These are phyloP conservation scores for Periophthalmus modestus DNA, from an alignment of 2,113 vertebrate genomes.

Conservation along the genomic window DNA sequence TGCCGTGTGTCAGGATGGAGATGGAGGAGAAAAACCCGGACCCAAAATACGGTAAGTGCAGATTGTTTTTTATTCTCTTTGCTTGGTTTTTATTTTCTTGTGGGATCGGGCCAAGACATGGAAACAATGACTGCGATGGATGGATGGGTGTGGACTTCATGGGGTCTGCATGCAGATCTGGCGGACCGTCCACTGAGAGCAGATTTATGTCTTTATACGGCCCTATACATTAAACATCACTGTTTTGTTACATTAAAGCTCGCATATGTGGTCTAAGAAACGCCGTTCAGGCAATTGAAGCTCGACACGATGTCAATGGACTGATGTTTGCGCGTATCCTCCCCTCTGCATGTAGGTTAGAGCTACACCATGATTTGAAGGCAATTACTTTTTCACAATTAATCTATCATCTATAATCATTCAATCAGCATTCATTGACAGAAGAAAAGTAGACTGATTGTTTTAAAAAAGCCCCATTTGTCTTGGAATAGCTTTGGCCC, in stretches of 20 bases:
- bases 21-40: slow-evolving; percentile 69
- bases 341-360: background rate
- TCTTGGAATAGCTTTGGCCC: background rate
- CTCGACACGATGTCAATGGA: background rate
- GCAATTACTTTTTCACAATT: background rate
- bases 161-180: slow-evolving; percentile 37
- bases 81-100: slow-evolving; percentile 20
- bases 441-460: slow-evolving; percentile 3
- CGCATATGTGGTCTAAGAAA: background rate
- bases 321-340: background rate
- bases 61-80: background rate
- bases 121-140: slow-evolving; percentile 71
- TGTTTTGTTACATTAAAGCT: background rate
- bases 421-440: background rate
- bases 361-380: background rate
- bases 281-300: background rate
- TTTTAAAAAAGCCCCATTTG: background rate
- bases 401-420: background rate
- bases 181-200: slow-evolving; percentile 22
- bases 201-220: background rate
- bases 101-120: slow-evolving; percentile 42
- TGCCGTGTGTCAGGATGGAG: slow-evolving; percentile 61
- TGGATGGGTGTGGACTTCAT: slow-evolving; percentile 72
- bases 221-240: background rate
- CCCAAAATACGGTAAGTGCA: slow-evolving; percentile 71